phyloP scores from a whole-genome alignment of 2,888 invertebrate genomes.

The Sinohyriopsis cumingii region DNA sequence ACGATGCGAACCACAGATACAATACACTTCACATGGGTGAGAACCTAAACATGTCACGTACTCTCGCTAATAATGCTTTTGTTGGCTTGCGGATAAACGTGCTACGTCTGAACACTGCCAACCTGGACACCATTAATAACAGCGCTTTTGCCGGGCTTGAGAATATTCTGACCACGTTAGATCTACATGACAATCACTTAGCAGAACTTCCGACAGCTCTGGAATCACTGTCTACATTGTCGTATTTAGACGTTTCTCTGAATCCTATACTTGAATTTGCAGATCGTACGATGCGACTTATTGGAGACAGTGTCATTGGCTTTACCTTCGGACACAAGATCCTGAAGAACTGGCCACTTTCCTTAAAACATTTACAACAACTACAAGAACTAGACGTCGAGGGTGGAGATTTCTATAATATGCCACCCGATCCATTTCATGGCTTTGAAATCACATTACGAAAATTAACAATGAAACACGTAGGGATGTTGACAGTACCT shows the following conservation, averaged over 20 bases:
- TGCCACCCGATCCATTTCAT: slow-evolving; percentile 13
- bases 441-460: slow-evolving; percentile 14
- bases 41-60: no score
- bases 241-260: slow-evolving; percentile 18
- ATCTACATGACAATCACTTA: slow-evolving; percentile 28
- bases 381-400: slow-evolving; percentile 6
- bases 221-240: slow-evolving; percentile 20
- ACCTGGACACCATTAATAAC: no score
- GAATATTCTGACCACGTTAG: slow-evolving; percentile 11
- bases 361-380: slow-evolving; percentile 13
- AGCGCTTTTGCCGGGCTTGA: slow-evolving; percentile 8
- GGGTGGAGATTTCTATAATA: slow-evolving; percentile 4
- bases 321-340: slow-evolving; percentile 15
- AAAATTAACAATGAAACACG: slow-evolving; percentile 6
- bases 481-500: slow-evolving; percentile 4
- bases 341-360: slow-evolving; percentile 6
- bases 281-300: slow-evolving; percentile 5
- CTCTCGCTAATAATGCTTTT: no score
- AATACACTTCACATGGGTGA: no score
- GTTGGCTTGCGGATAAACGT: no score
- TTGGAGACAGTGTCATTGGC: slow-evolving; percentile 9
- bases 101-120: no score
- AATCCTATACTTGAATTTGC: slow-evolving; percentile 11
- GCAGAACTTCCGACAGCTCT: slow-evolving; percentile 30
- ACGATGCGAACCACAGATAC: no score